phyloP scores from a whole-genome alignment of 2,888 invertebrate species.

The Chloroclysta siterata region DNA sequence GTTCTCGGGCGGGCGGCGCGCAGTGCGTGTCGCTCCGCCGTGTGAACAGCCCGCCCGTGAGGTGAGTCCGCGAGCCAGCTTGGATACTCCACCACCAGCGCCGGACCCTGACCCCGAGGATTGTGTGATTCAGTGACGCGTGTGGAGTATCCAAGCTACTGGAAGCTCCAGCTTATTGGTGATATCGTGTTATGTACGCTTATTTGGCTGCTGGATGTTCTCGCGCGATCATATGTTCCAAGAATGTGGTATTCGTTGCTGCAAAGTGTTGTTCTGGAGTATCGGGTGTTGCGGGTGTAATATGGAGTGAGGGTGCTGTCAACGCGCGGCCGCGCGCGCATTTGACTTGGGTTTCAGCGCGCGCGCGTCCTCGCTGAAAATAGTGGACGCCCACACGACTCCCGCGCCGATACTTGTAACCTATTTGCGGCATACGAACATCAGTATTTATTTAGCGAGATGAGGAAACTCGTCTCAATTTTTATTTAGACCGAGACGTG shows the following conservation, averaged over 20 bases:
- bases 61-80: slow-evolving; percentile 70
- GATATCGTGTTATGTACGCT: slow-evolving; percentile 53
- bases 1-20: slow-evolving; percentile 71
- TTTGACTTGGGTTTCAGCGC: slow-evolving; percentile 81
- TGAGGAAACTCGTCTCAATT: slow-evolving; percentile 78
- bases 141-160: slow-evolving; percentile 71
- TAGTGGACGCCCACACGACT: slow-evolving; percentile 65
- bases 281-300: slow-evolving; percentile 31
- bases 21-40: slow-evolving; percentile 85
- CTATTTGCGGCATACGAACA: slow-evolving; percentile 82
- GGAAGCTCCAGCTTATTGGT: slow-evolving; percentile 55
- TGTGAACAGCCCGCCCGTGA: slow-evolving; percentile 82
- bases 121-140: slow-evolving; percentile 40
- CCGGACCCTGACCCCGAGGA: slow-evolving; percentile 40
- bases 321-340: slow-evolving; percentile 47
- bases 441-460: slow-evolving; percentile 82
- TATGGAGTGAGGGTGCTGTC: slow-evolving; percentile 45
- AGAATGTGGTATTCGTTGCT: slow-evolving; percentile 39
- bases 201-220: slow-evolving; percentile 42
- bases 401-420: slow-evolving; percentile 61
- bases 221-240: slow-evolving; percentile 27
- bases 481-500: slow-evolving; percentile 76
- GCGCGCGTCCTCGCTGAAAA: slow-evolving; percentile 81
- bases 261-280: slow-evolving; percentile 40
- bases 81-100: slow-evolving; percentile 66